phyloP scores from a whole-genome alignment of 2,888 invertebrate species.

The Deilephila porcellus region DNA sequence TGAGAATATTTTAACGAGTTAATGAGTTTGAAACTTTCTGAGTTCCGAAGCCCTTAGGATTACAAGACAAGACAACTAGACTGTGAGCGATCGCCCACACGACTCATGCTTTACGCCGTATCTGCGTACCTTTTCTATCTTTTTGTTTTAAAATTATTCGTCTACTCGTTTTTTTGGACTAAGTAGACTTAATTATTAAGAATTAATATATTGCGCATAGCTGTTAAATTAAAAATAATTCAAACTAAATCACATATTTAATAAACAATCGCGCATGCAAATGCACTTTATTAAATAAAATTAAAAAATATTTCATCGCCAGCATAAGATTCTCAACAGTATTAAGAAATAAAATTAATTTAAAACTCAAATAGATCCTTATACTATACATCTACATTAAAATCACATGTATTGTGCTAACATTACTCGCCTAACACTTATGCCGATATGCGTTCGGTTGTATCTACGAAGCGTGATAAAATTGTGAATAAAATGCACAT shows the following conservation, averaged over 20 bases:
- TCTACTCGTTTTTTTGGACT: too few relatives aligned
- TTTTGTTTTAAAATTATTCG: too few relatives aligned
- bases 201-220: too few relatives aligned
- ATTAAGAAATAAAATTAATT: neutral
- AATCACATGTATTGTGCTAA: slow-evolving; percentile 27
- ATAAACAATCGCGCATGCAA: neutral
- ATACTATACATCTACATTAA: neutral
- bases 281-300: neutral
- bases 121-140: too few relatives aligned
- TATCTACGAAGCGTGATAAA: slow-evolving; percentile 10
- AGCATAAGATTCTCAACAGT: neutral
- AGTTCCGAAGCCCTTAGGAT: too few relatives aligned
- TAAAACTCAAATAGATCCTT: neutral
- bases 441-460: slow-evolving; percentile 19
- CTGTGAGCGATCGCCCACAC: too few relatives aligned
- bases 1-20: too few relatives aligned
- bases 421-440: slow-evolving; percentile 18
- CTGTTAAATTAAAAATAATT: neutral
- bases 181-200: too few relatives aligned
- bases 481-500: neutral
- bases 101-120: too few relatives aligned
- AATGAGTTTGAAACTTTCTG: too few relatives aligned
- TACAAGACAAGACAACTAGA: too few relatives aligned
- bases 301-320: neutral
- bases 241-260: neutral